Evolutionary conservation across 2,888 invertebrate genomes (phyloP).

Genomic region (Patella depressa): DNA sequence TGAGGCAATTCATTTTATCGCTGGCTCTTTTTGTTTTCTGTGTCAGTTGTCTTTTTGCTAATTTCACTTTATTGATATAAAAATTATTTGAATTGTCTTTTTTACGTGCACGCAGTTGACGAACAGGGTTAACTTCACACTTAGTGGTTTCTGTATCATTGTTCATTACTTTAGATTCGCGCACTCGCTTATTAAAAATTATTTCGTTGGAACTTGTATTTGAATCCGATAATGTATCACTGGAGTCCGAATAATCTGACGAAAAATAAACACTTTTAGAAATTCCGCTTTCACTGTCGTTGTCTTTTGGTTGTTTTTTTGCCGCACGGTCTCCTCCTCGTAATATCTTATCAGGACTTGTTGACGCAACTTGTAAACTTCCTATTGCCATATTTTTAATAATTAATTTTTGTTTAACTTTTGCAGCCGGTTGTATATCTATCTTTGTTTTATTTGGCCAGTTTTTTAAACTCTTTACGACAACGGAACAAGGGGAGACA

Average conservation of each 20-base stretch:
- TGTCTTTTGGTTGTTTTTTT: neutral
- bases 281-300: slow-evolving; percentile 1
- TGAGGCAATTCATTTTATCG: neutral
- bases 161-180: neutral
- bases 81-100: neutral
- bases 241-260: neutral
- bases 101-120: neutral
- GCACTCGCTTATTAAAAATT: neutral
- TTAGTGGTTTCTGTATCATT: neutral
- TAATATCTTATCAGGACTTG: neutral
- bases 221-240: neutral
- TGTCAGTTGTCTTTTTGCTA: neutral
- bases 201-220: neutral
- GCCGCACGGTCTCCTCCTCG: neutral
- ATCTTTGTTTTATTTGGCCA: neutral
- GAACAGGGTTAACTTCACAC: neutral
- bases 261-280: slow-evolving; percentile 8
- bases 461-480: neutral
- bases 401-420: neutral
- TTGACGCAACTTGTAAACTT: neutral
- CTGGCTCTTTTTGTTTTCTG: neutral
- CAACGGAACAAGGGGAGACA: neutral
- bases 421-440: neutral
- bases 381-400: neutral
- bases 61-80: neutral